phyloP scores from a whole-genome alignment of 1,140 invertebrate genomes.

The Drosophila virilis region DNA sequence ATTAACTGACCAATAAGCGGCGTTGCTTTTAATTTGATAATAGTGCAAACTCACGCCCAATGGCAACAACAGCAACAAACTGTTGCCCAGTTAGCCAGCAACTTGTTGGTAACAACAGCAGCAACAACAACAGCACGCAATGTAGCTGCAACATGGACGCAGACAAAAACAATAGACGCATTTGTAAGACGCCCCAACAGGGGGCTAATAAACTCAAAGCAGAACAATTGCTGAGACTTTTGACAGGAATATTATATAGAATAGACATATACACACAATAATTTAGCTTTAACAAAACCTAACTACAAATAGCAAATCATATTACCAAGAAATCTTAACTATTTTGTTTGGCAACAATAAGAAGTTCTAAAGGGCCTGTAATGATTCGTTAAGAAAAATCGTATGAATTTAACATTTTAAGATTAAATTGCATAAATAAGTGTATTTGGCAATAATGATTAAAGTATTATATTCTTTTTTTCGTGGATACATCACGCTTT shows the following conservation, averaged over 20 bases:
- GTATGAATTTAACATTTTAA: neutral
- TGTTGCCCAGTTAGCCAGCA: slow-evolving; percentile 33
- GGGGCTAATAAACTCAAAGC: slow-evolving; percentile 77
- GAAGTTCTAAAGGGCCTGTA: too few relatives aligned
- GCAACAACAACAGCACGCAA: slow-evolving; percentile 32
- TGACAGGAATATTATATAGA: slow-evolving; percentile 47
- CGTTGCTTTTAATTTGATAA: slow-evolving; percentile 75
- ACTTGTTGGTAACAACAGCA: slow-evolving; percentile 29
- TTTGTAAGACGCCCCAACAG: slow-evolving; percentile 75
- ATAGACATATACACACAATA: slow-evolving; percentile 26
- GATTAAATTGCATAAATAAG: too few relatives aligned
- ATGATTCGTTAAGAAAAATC: too few relatives aligned
- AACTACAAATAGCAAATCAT: slow-evolving; percentile 8
- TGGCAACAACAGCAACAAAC: slow-evolving; percentile 12
- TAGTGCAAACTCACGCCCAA: slow-evolving; percentile 74
- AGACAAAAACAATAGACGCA: slow-evolving; percentile 70
- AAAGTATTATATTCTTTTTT: too few relatives aligned
- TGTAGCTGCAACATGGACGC: slow-evolving; percentile 53
- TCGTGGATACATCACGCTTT: too few relatives aligned
- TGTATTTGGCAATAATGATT: too few relatives aligned
- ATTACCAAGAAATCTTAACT: slow-evolving; percentile 22
- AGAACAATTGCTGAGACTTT: slow-evolving; percentile 63
- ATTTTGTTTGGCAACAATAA: neutral
- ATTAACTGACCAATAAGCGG: slow-evolving; percentile 79
- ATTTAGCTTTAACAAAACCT: slow-evolving; percentile 9